Evolutionary conservation across 2,113 vertebrate genomes (phyloP).

Genomic region (Ammodytes dubius): DNA sequence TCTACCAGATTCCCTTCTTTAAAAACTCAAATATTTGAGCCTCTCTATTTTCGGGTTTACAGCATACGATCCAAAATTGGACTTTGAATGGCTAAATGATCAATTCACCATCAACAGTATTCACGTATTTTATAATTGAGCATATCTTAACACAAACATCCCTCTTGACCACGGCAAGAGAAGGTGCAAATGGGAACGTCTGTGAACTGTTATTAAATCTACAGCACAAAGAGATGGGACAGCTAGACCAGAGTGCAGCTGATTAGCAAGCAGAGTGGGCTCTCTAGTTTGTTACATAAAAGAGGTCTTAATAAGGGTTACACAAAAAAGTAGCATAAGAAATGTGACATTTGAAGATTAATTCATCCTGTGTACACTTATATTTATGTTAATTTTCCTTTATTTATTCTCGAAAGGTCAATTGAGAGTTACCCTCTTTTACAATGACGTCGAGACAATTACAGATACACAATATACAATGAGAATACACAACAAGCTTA

Average conservation of each 20-base stretch:
- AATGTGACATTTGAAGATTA: neutral
- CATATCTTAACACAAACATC: neutral
- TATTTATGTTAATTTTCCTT: too few species aligned
- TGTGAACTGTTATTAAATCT: neutral
- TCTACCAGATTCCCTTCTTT: constrained; percentile 32
- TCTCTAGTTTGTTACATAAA: constrained; percentile 16
- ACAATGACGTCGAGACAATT: too few species aligned
- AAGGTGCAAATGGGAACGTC: neutral
- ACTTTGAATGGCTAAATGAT: too few species aligned
- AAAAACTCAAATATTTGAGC: constrained; percentile 40
- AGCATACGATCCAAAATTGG: too few species aligned
- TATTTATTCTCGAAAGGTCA: too few species aligned
- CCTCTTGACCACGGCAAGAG: neutral
- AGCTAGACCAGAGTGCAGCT: constrained; percentile 11
- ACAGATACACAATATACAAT: too few species aligned
- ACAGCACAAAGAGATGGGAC: constrained; percentile 1
- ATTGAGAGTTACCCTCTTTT: too few species aligned
- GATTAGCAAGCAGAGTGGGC: constrained; percentile 26
- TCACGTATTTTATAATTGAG: neutral
- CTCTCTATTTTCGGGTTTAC: neutral
- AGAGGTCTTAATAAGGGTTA: constrained; percentile 8
- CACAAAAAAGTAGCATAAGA: neutral
- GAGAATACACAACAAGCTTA: too few species aligned
- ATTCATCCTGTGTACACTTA: neutral
- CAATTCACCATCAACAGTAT: neutral